Evolutionary conservation across 2,888 invertebrate species (phyloP), one percentile per base, ranked within the genome.

Genomic region (Falcaria lacertinaria): DNA sequence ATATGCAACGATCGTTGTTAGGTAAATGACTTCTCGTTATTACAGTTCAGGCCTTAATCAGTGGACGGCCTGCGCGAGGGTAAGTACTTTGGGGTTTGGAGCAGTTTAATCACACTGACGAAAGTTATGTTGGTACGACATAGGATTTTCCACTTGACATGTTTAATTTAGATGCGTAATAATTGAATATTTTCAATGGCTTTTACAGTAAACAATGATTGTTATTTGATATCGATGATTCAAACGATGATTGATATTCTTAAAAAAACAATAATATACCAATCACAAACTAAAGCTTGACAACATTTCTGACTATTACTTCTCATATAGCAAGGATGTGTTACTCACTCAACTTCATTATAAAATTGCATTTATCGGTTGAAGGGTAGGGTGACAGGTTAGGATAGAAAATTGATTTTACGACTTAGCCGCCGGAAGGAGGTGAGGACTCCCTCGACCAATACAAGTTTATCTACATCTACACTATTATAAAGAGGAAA

Each of bases 391-490:
- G 44, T 44, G 46, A 44, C 47, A 40, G 51, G 45, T 54, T 49
- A 41, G 50, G 50, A 46, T 46, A 64, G 62, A 59, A 65, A 67
- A 68, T 65, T 68, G 62, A 56, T 60, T 67, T 67, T 64, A 61
- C 47, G 60, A 63, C 54, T 51, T 54, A 41, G 52, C 50, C 36
- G 46, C 51, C 34, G 55, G 43, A 49, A 51, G 54, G 57, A 47
- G 41, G 57, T 45, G 50, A 44, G 60, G 53, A 63, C 57, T 50
- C 61, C 57, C 54, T 60, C 38, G 41, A 41, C 38, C 45, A 41
- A 46, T 44, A 39, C 38, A 47, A 42, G 51, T 35, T 48, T 39
- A 22, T 49, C 32, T n/a, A n/a, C n/a, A n/a, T n/a, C n/a, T n/a
- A n/a, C n/a, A n/a, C n/a, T n/a, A n/a, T n/a, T n/a, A n/a, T n/a